A percentile compares a stretch with the other conserved stretches of the same genome.
Evolutionary conservation across 2,888 invertebrate species (phyloP).

Genomic region (Lumbricus terrestris): DNA sequence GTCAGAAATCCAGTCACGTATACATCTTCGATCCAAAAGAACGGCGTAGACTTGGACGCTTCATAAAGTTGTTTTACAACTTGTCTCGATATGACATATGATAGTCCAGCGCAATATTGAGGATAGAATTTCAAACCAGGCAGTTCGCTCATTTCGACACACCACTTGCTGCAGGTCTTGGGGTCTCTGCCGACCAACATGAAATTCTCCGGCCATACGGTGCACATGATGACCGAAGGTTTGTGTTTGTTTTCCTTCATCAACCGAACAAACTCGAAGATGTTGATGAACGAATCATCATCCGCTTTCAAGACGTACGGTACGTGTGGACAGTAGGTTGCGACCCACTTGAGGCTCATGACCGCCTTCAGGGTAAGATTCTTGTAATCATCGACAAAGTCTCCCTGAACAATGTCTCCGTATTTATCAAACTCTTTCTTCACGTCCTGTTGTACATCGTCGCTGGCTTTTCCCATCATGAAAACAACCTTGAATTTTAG

Average conservation of each 20-base stretch:
- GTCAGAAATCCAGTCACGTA: slow-evolving; percentile 50
- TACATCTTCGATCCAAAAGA: slow-evolving; percentile 52
- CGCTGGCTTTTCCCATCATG: slow-evolving; percentile 39
- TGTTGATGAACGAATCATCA: slow-evolving; percentile 45
- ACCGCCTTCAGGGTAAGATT: slow-evolving; percentile 45
- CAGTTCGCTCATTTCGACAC: slow-evolving; percentile 38
- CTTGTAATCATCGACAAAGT: slow-evolving; percentile 43
- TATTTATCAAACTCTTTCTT: slow-evolving; percentile 38
- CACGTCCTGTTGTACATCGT: slow-evolving; percentile 32
- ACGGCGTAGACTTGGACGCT: slow-evolving; percentile 42
- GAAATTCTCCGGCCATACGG: slow-evolving; percentile 38
- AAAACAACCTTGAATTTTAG: slow-evolving; percentile 38
- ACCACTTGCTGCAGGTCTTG: slow-evolving; percentile 39
- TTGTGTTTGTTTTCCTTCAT: slow-evolving; percentile 18
- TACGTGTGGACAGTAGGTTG: slow-evolving; percentile 41
- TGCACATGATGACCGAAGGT: slow-evolving; percentile 32
- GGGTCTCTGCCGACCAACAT: slow-evolving; percentile 42
- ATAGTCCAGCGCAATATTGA: slow-evolving; percentile 51
- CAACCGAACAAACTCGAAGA: slow-evolving; percentile 37
- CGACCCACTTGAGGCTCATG: slow-evolving; percentile 44
- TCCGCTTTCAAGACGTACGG: slow-evolving; percentile 42
- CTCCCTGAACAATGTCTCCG: slow-evolving; percentile 44
- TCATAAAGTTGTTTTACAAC: slow-evolving; percentile 45
- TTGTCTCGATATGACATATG: slow-evolving; percentile 44
- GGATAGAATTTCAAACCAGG: slow-evolving; percentile 42